Conservation (phyloP, 2,113 vertebrate genomes). For the Aix galericulata region DNA sequence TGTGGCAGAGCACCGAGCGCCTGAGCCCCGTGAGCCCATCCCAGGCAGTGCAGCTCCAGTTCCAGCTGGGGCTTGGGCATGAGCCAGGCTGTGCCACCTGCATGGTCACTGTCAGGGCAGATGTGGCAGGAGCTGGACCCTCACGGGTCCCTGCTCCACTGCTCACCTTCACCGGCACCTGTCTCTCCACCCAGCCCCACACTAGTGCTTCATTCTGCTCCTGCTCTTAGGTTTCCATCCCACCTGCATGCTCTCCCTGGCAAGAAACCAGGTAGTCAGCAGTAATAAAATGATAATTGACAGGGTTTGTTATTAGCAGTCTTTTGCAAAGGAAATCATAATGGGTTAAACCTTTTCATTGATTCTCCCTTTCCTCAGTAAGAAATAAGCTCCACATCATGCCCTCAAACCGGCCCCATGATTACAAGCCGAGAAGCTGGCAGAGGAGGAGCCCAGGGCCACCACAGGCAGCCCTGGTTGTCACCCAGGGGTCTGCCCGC, state of each 20-base stretch:
- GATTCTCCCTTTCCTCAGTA: background rate
- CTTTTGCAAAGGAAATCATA: background rate
- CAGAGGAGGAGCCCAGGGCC: no score
- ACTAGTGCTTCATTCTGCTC: background rate
- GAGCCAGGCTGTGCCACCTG: rapidly evolving
- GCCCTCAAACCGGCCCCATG: background rate
- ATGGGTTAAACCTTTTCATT: background rate
- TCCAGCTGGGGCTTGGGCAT: rapidly evolving
- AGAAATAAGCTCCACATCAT: background rate
- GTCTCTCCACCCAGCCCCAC: background rate
- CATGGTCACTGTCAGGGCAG: background rate
- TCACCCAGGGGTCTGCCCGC: no score
- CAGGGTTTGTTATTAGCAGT: background rate
- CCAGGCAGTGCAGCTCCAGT: background rate
- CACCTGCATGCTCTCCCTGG: background rate
- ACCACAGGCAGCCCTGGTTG: no score
- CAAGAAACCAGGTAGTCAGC: no score
- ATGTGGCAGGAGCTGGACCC: background rate
- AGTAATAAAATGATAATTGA: background rate
- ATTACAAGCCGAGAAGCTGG: no score
- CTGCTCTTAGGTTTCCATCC: no score
- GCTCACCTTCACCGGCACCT: background rate
- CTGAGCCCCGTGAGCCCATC: background rate
- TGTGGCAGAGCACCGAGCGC: background rate
- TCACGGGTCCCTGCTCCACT: rapidly evolving